Percentiles rank a stretch among this genome's conserved stretches.
Conservation (phyloP, 2,113 vertebrate genomes). For the Mustelus asterias region DNA sequence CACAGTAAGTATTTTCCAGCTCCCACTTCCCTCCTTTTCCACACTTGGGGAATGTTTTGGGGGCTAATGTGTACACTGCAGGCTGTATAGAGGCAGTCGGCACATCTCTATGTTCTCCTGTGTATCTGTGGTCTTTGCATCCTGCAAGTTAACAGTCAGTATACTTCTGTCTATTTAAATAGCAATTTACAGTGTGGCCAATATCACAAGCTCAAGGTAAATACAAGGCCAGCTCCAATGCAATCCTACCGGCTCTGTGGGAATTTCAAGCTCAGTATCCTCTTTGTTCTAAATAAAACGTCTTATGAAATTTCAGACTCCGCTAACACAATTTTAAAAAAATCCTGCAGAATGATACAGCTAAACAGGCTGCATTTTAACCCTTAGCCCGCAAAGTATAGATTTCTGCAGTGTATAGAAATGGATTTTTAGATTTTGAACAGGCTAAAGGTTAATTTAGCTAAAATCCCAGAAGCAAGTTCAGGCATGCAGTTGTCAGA, state of each 20-base stretch:
- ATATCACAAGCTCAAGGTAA: neutral
- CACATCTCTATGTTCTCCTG: neutral
- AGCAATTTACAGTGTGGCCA: neutral
- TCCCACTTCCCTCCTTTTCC: neutral
- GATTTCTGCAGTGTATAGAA: slow-evolving; percentile 31
- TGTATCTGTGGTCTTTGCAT: neutral
- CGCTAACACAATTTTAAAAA: neutral
- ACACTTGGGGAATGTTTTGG: neutral
- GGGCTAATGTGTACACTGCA: neutral
- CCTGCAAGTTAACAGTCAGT: neutral
- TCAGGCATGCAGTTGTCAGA: slow-evolving; percentile 23
- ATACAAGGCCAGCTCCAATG: neutral
- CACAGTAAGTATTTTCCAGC: neutral
- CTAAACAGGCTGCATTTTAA: neutral
- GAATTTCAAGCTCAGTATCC: neutral
- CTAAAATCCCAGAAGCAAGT: slow-evolving; percentile 21
- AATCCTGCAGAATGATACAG: neutral
- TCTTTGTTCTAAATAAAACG: neutral
- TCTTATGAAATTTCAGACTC: neutral
- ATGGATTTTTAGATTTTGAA: slow-evolving; percentile 27
- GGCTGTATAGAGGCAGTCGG: neutral
- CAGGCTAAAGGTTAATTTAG: slow-evolving; percentile 32
- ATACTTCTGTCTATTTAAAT: neutral
- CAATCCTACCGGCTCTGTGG: neutral
- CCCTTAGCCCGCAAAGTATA: slow-evolving; percentile 1